Conservation (phyloP, 2,888 invertebrate species). For the Calliopum simillimum region DNA sequence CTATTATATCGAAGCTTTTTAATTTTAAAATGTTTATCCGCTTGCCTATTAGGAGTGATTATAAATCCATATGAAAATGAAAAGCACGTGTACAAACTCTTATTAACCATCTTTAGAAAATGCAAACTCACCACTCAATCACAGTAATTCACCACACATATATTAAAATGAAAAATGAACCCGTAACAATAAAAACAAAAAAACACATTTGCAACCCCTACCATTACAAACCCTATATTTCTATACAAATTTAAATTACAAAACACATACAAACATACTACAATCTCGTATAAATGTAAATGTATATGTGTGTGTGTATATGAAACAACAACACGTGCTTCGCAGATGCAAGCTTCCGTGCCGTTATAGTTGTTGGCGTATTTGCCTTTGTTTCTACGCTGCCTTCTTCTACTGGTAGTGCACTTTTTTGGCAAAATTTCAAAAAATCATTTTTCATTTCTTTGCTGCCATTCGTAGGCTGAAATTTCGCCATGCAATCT, state of each 20-base stretch:
- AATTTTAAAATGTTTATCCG: no score
- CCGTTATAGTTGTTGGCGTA: slow-evolving; percentile 14
- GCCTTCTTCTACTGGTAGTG: not conserved
- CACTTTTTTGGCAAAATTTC: slow-evolving; percentile 28
- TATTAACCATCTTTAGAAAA: no score
- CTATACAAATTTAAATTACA: no score
- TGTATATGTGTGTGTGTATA: not conserved
- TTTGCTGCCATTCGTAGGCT: slow-evolving; percentile 31
- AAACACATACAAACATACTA: no score
- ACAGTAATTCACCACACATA: no score
- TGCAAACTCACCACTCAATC: no score
- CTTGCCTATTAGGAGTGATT: no score
- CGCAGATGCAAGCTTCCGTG: not conserved
- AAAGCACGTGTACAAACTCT: no score
- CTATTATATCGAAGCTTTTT: no score
- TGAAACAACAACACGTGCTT: slow-evolving; percentile 33
- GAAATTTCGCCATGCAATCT: slow-evolving; percentile 1
- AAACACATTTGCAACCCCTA: not conserved
- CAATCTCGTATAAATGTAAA: not conserved
- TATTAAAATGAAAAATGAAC: no score
- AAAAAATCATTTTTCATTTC: slow-evolving; percentile 27
- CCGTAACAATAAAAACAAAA: not conserved
- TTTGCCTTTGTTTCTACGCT: not conserved
- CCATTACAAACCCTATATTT: no score
- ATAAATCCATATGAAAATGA: no score